Evolutionary conservation across 2,113 vertebrate genomes (phyloP).

Genomic region (Hippocampus barbouri): DNA sequence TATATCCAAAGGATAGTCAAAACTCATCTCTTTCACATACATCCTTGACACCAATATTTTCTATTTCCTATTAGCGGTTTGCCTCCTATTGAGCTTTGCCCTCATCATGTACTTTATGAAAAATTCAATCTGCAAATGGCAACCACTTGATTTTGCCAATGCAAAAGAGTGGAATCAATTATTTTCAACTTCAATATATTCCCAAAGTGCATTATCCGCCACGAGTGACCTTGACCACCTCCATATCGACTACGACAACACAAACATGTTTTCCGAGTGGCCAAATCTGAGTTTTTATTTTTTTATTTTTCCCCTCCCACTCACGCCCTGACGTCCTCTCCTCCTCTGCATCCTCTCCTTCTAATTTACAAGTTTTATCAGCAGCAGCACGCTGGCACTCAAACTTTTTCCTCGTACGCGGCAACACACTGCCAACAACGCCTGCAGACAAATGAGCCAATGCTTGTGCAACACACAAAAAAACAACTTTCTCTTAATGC

Average conservation of each 20-base stretch:
- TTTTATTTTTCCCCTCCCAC: neutral
- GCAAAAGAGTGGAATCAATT: neutral
- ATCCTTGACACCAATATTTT: neutral
- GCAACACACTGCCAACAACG: constrained; percentile 13
- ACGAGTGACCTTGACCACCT: neutral
- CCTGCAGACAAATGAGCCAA: constrained; percentile 17
- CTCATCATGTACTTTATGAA: neutral
- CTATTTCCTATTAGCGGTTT: neutral
- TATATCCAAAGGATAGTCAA: neutral
- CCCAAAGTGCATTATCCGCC: neutral
- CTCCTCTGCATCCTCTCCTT: neutral
- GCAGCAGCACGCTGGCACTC: neutral
- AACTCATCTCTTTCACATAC: neutral
- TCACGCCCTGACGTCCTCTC: constrained; percentile 1
- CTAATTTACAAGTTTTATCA: constrained; percentile 24
- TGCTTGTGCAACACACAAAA: neutral
- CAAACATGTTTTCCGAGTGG: neutral
- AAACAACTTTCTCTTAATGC: neutral
- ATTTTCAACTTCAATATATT: neutral
- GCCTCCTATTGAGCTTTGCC: neutral
- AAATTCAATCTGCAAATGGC: neutral
- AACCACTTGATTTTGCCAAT: neutral
- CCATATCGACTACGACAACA: constrained; percentile 1
- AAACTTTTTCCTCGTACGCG: constrained; percentile 19
- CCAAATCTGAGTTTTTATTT: neutral